phyloP scores from a whole-genome alignment of 2,113 vertebrate species.

The Ailurus styani region DNA sequence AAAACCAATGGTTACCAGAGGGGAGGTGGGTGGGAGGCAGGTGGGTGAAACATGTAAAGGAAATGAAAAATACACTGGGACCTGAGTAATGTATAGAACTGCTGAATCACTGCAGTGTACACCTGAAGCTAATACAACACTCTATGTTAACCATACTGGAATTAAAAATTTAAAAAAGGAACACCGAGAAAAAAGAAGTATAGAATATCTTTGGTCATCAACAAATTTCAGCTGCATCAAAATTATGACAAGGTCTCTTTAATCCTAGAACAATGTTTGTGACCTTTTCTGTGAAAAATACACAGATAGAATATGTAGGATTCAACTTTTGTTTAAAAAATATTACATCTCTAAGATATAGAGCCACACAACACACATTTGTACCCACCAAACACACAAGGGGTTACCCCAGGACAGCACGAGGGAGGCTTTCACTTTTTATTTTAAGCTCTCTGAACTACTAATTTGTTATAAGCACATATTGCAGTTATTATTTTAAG shows the following conservation, averaged over 20 bases:
- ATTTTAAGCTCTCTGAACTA: background rate
- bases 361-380: background rate
- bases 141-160: background rate
- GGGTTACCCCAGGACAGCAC: rapidly evolving
- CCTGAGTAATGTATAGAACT: background rate
- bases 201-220: background rate
- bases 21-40: background rate
- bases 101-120: background rate
- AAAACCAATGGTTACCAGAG: background rate
- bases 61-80: background rate
- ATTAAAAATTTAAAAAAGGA: background rate
- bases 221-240: background rate
- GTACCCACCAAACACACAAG: background rate
- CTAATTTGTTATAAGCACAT: background rate
- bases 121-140: background rate
- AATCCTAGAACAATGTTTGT: background rate
- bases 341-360: background rate
- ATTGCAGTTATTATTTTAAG: background rate
- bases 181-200: background rate
- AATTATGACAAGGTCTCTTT: background rate
- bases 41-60: background rate
- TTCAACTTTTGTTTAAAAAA: background rate
- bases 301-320: background rate
- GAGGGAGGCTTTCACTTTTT: background rate
- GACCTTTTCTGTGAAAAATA: background rate